A percentile compares a stretch with the other conserved stretches of the same genome.
These are phyloP conservation scores for Rhagium mordax DNA, from an alignment of 2,888 invertebrate genomes.

Conservation along the genomic window DNA sequence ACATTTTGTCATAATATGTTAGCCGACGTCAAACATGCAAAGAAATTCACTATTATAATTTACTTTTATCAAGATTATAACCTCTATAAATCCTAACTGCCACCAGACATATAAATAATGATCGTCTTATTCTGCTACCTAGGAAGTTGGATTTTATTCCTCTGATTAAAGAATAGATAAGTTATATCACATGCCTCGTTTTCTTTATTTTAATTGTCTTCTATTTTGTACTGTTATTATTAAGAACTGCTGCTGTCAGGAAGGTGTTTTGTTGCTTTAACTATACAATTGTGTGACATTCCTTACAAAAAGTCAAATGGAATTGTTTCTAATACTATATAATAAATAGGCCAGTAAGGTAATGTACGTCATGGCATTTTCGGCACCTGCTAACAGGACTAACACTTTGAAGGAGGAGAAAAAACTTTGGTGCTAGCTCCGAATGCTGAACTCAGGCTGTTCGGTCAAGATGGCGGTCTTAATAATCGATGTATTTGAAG, in stretches of 20 bases:
- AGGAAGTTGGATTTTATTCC: slow-evolving; percentile 36
- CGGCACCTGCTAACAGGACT: too few species aligned
- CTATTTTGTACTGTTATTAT: not conserved
- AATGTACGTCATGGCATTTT: too few species aligned
- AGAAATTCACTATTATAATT: slow-evolving; percentile 52
- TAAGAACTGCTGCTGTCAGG: not conserved
- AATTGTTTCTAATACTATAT: too few species aligned
- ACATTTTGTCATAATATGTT: slow-evolving; percentile 51
- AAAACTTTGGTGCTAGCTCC: too few species aligned
- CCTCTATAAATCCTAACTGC: slow-evolving; percentile 48
- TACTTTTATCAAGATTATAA: slow-evolving; percentile 51
- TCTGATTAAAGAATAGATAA: slow-evolving; percentile 18
- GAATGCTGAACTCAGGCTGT: too few species aligned
- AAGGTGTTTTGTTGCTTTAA: too few species aligned
- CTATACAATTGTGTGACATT: too few species aligned
- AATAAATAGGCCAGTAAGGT: too few species aligned
- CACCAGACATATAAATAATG: slow-evolving; percentile 49
- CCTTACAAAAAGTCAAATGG: too few species aligned
- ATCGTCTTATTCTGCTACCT: slow-evolving; percentile 45
- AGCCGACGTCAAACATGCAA: slow-evolving; percentile 46
- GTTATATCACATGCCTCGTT: slow-evolving; percentile 5
- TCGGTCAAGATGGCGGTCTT: too few species aligned
- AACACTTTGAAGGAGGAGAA: too few species aligned
- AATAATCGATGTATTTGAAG: too few species aligned
- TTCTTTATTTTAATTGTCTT: not conserved